These are phyloP conservation scores for Rhodeus uyekii DNA, from an alignment of 2,797 vertebrate species.

Conservation along the genomic window DNA sequence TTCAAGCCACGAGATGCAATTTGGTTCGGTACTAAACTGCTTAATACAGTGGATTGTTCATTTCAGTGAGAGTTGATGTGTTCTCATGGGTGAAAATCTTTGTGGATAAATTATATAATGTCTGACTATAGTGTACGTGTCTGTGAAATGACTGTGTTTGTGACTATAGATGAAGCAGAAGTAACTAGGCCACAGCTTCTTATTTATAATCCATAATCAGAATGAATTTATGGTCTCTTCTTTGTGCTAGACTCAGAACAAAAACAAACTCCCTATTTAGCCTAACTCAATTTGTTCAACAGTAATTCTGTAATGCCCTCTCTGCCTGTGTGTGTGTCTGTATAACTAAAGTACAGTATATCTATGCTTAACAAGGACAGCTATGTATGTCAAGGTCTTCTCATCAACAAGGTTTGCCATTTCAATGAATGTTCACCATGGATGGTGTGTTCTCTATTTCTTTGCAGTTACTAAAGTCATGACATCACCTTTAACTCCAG, in stretches of 20 bases:
- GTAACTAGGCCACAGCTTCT: slow-evolving; percentile 5
- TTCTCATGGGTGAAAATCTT: not conserved
- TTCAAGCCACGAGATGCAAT: not conserved
- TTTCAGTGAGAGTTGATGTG: not conserved
- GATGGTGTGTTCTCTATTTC: not conserved
- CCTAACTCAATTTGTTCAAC: not conserved
- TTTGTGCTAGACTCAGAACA: slow-evolving; percentile 3
- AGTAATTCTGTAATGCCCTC: not conserved
- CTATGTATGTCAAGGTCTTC: slow-evolving; percentile 22
- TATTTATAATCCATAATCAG: slow-evolving; percentile 31
- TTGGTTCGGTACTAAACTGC: not conserved
- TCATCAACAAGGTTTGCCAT: not conserved
- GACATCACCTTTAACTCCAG: slow-evolving; percentile 68
- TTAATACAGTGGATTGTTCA: not conserved
- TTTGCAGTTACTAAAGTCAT: slow-evolving; percentile 65
- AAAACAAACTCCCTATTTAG: not conserved
- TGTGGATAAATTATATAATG: not conserved
- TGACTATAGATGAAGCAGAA: slow-evolving; percentile 13
- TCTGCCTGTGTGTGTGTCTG: not conserved
- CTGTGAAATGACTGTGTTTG: not conserved
- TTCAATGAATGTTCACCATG: not conserved
- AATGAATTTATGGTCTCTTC: slow-evolving; percentile 16
- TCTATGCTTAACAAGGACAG: not conserved
- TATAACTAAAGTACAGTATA: not conserved
- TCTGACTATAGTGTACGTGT: not conserved